A percentile compares a stretch with the other conserved stretches of the same genome.
phyloP scores from a whole-genome alignment of 2,113 vertebrate genomes.

The Hipposideros armiger region DNA sequence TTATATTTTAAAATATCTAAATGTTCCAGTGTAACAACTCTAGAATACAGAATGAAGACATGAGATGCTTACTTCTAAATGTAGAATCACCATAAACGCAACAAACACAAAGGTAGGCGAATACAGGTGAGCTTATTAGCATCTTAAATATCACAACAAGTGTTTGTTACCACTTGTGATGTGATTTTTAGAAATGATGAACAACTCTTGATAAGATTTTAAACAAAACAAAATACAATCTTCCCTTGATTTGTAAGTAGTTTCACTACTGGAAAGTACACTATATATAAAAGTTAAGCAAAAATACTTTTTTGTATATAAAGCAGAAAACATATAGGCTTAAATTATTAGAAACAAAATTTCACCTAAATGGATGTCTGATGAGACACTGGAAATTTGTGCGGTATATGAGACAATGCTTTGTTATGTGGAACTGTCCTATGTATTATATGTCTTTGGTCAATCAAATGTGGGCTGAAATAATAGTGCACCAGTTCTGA shows the following conservation, averaged over 20 bases:
- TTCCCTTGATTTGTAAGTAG: conserved; percentile 32
- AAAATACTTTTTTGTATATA: background rate
- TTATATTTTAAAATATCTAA: conserved; percentile 7
- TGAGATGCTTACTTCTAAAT: background rate
- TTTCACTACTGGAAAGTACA: background rate
- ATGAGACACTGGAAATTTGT: rapidly evolving
- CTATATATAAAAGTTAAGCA: background rate
- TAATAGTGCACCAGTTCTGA: background rate
- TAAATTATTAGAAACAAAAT: background rate
- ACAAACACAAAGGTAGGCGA: background rate
- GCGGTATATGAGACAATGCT: background rate
- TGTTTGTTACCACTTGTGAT: background rate
- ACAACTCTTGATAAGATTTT: background rate
- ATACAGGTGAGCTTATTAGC: background rate
- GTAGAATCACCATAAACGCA: background rate
- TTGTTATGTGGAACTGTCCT: background rate
- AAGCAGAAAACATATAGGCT: background rate
- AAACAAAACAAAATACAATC: conserved; percentile 17
- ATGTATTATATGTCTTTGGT: rapidly evolving
- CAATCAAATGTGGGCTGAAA: background rate
- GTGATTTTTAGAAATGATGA: background rate
- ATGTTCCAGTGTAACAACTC: background rate
- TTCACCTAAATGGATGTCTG: background rate
- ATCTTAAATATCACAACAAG: background rate
- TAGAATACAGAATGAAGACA: conserved; percentile 20